Evolutionary conservation across 2,113 vertebrate species (phyloP), one percentile per base, ranked within the genome.

Genomic region (Cyanocitta stelleri): DNA sequence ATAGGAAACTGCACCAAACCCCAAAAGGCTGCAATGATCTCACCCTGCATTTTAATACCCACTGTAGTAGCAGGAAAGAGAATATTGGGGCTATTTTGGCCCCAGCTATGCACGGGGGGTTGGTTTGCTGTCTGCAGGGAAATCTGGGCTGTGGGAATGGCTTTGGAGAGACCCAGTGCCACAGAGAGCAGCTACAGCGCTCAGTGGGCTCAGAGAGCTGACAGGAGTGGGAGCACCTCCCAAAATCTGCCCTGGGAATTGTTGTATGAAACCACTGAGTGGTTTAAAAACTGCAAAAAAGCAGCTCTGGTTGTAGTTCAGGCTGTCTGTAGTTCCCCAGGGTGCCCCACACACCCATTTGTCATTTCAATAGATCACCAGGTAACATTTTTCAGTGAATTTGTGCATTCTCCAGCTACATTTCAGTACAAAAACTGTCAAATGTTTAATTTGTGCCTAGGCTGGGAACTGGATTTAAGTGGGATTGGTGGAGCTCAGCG

Each of bases 51-150:
- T 98, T 98, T 96, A 89, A 93, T 97, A 97, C 97, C 85, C 87
- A 87, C 97, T 97, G 95, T n/a, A 97, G 93, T 63, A 90, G 98
- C 97, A 97, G 96, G 86, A 98, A 98, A 97, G 95, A 94, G 97
- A 98, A 97, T 98, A 98, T 98, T 97, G 87, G 93, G 92, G 90
- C 97, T 98, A 98, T 98, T 98, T 98, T 98, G 97, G 97, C 97
- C 95, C 82, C 96, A 97, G 98, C 92, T 97, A 97, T 97, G 97
- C 93, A 72, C 4, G 8, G 87, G 89, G 90, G 96, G 95, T 95
- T 73, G 95, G 95, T 94, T 96, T 92, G 95, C 94, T 98, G 97
- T 97, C 97, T 97, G 87, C 93, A 96, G 91, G 97, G 97, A 94
- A 97, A 92, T 72, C 78, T 93, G 91, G 54, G 93, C 94, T 90